A percentile compares a stretch with the other conserved stretches of the same genome.
Evolutionary conservation across 2,888 invertebrate genomes (phyloP).

Genomic region (Zhuqinia jingwanae): DNA sequence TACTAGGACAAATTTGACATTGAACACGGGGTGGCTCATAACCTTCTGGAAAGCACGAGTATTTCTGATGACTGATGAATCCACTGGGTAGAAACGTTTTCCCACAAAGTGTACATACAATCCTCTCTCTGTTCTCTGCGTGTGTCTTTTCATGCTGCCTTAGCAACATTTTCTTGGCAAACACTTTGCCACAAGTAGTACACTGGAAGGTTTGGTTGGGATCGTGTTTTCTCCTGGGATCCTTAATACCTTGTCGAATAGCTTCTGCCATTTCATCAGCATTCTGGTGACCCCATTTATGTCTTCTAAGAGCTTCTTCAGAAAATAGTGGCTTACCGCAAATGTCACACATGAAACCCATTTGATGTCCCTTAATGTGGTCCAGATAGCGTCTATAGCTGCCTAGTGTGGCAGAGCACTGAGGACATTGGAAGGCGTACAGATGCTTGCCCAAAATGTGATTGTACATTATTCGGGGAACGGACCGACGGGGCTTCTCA

Average conservation of each 20-base stretch:
- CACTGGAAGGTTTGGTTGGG: background rate
- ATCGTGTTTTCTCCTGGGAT: conserved; percentile 22
- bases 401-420: conserved; percentile 6
- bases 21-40: background rate
- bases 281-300: conserved; percentile 21
- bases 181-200: conserved; percentile 13
- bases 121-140: conserved; percentile 11
- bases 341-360: conserved; percentile 22
- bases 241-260: background rate
- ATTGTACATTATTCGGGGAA: conserved; percentile 10
- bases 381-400: conserved; percentile 6
- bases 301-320: conserved; percentile 4
- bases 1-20: conserved; percentile 23
- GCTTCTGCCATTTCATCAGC: conserved; percentile 36
- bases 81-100: conserved; percentile 32
- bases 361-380: conserved; percentile 35
- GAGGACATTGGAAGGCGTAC: background rate
- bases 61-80: conserved; percentile 25
- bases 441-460: conserved; percentile 38
- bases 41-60: conserved; percentile 6
- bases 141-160: conserved; percentile 15
- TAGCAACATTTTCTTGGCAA: conserved; percentile 11
- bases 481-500: conserved; percentile 24
- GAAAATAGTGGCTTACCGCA: conserved; percentile 21
- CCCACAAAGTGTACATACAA: conserved; percentile 10